These are phyloP conservation scores for Petrocephalus schoutedeni DNA, from an alignment of 2,797 vertebrate species.

Conservation along the genomic window DNA sequence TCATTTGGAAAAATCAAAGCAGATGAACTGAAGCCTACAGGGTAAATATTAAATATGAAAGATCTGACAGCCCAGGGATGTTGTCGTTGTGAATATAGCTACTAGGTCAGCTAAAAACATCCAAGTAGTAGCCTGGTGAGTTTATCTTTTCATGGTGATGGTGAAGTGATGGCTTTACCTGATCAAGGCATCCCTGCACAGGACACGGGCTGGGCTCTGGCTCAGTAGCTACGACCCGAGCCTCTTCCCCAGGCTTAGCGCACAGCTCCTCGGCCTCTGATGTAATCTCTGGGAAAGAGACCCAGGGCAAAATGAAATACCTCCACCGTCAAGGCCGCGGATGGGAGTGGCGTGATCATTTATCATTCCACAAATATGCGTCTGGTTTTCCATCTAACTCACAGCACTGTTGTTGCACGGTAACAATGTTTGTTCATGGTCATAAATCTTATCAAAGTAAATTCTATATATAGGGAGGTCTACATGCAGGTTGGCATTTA, in stretches of 20 bases:
- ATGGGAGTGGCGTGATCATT: not conserved
- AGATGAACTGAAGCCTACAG: not conserved
- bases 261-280: slow-evolving; percentile 89
- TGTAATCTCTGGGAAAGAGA: slow-evolving; percentile 77
- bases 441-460: not conserved
- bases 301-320: not conserved
- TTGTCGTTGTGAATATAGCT: not conserved
- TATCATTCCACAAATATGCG: not conserved
- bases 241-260: slow-evolving; percentile 82
- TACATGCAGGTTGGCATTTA: not conserved
- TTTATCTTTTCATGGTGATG: not conserved
- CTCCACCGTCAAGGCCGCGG: not conserved
- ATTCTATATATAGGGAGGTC: slow-evolving; percentile 9
- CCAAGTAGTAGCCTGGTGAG: not conserved
- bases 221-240: slow-evolving; percentile 61
- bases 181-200: slow-evolving; percentile 43
- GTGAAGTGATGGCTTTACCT: slow-evolving; percentile 58
- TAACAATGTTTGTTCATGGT: not conserved
- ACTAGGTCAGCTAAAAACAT: not conserved
- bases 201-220: slow-evolving; percentile 54
- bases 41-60: slow-evolving; percentile 9
- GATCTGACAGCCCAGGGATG: not conserved
- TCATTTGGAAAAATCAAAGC: not conserved
- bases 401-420: not conserved
- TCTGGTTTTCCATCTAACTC: not conserved